Evolutionary conservation across 2,888 invertebrate species (phyloP).

Genomic region (Strigamia maritima): DNA sequence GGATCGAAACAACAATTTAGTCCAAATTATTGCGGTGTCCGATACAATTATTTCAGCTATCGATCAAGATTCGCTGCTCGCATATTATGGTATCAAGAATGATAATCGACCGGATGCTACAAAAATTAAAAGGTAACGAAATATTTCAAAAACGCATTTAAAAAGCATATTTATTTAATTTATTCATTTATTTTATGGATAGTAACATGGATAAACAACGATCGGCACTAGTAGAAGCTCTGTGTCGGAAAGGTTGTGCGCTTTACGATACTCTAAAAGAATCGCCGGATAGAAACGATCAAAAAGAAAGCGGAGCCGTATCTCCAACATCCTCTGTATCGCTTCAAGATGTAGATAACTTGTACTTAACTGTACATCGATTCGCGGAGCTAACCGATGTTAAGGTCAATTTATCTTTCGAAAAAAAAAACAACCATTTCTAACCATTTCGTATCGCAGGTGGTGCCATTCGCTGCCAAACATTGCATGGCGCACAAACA

Average conservation of each 20-base stretch:
- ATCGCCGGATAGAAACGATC: constrained; percentile 43
- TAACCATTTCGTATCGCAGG: constrained; percentile 54
- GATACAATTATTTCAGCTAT: constrained; percentile 68
- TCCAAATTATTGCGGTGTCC: constrained; percentile 62
- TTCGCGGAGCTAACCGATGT: constrained; percentile 74
- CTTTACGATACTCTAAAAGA: constrained; percentile 61
- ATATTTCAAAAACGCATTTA: not conserved
- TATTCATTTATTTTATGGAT: not conserved
- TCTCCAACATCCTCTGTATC: constrained; percentile 46
- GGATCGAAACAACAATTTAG: constrained; percentile 45
- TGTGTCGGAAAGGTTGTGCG: constrained; percentile 71
- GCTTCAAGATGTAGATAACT: constrained; percentile 61
- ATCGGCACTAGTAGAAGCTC: constrained; percentile 72
- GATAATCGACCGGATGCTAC: constrained; percentile 77
- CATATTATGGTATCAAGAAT: constrained; percentile 77
- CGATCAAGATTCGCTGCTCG: constrained; percentile 73
- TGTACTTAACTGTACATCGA: constrained; percentile 70
- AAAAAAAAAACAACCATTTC: too few species aligned
- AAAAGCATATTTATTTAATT: not conserved
- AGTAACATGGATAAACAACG: constrained; percentile 84
- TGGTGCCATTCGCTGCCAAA: constrained; percentile 65
- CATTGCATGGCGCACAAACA: constrained; percentile 75
- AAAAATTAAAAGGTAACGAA: constrained; percentile 70
- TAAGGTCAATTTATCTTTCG: constrained; percentile 65
- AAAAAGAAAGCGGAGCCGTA: constrained; percentile 50